Base-by-base conservation (phyloP, 2,888 invertebrate species). In the Pollenia griseotomentosa region DNA sequence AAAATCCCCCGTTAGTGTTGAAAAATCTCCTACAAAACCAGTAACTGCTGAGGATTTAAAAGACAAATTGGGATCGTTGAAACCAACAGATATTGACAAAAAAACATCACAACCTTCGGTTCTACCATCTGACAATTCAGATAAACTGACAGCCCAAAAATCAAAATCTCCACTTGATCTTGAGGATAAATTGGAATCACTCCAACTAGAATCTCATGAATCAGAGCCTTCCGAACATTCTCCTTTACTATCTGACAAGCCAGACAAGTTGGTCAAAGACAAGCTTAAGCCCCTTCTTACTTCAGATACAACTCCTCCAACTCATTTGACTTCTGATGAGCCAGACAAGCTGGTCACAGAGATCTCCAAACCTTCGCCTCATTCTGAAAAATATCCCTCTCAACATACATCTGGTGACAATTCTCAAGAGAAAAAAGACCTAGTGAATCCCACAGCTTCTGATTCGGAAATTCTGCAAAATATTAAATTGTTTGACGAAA, bases 361-460 rank as follows among this genome's bases (percentile, higher is more conserved):
- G 33, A 33, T 33, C 33, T 4, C 33, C 33, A 33, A 33, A 33
- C 33, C 33, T 33, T 55, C 61, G 2, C 33, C 57, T 14, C 61
- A 55, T 11, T 55, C 19, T 23, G 33, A 16, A 40, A 63, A 53
- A 46, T 57, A 68, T 46, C n/a, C n/a, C 46, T 46, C 16, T 8
- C 5, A 66, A 68, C n/a, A 46, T 2, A 66, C 59, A 61, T 70
- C 59, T 42, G 16, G 44, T 48, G 66, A 57, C 48, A 42, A 53
- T 11, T 46, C 33, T 14, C 48, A 61, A 53, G 55, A 53, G 12
- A 10, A 63, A 12, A 7, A 6, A 12, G 44, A 65, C 40, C n/a
- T 2, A 12, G 8, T 3, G 23, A 68, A 53, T 42, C 61, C 59
- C 59, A 44, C 42, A 16, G 66, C 48, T n/a, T 65, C 19, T 3